A percentile compares a stretch with the other conserved stretches of the same genome.
These are phyloP conservation scores for Leptinotarsa rubiginosa DNA, from an alignment of 2,888 invertebrate genomes.

Conservation along the genomic window DNA sequence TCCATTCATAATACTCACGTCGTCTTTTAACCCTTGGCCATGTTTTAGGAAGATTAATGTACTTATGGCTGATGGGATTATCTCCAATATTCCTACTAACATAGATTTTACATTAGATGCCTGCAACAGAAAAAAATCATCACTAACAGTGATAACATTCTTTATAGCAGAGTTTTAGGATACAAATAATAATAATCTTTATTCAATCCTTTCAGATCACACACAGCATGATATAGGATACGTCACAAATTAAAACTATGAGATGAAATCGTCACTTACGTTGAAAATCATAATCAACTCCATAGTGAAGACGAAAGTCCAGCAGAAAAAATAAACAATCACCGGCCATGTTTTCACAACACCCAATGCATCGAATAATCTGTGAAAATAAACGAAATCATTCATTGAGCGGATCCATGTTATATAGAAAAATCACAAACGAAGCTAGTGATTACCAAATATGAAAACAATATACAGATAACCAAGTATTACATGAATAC, in stretches of 20 bases:
- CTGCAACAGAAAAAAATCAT: too few relatives aligned
- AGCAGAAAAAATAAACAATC: not conserved
- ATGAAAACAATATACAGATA: too few relatives aligned
- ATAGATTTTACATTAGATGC: too few relatives aligned
- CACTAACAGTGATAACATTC: too few relatives aligned
- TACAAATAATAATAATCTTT: not conserved
- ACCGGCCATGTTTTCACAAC: not conserved
- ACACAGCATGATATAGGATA: not conserved
- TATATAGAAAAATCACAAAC: too few relatives aligned
- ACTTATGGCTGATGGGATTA: not conserved
- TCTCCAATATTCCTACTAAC: not conserved
- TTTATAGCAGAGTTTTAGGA: not conserved
- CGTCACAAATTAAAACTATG: not conserved
- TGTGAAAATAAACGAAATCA: not conserved
- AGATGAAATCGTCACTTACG: not conserved
- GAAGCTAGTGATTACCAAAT: too few relatives aligned
- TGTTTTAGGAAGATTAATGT: not conserved
- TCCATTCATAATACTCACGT: slow-evolving; percentile 8
- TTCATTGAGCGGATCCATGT: too few relatives aligned
- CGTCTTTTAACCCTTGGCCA: slow-evolving; percentile 22
- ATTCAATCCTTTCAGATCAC: too few relatives aligned
- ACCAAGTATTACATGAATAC: too few relatives aligned
- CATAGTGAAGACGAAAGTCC: not conserved
- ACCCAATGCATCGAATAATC: not conserved
- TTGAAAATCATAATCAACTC: not conserved